These are phyloP conservation scores for Spinus olivaceus DNA, from an alignment of 2,797 vertebrate genomes.

Conservation along the genomic window DNA sequence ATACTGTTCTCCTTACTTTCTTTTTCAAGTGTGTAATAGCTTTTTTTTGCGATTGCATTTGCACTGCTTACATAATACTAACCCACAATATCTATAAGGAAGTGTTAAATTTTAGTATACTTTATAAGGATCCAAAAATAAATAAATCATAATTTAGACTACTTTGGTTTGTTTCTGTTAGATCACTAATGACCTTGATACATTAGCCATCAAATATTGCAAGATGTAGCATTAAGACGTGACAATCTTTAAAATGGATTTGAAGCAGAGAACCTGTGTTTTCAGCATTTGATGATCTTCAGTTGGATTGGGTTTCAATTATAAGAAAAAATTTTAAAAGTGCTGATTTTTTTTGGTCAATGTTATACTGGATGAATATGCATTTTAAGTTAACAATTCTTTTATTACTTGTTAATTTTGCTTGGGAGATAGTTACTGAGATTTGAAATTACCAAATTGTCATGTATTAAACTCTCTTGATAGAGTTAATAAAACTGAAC, in stretches of 20 bases:
- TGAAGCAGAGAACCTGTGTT: neutral
- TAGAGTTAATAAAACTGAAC: neutral
- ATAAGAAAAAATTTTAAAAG: neutral
- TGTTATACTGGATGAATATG: neutral
- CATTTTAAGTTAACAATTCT: neutral
- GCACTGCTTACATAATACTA: neutral
- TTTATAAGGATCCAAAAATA: neutral
- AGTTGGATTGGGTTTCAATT: neutral
- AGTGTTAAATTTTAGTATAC: neutral
- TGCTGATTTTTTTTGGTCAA: accelerated
- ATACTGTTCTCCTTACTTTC: neutral
- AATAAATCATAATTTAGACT: neutral
- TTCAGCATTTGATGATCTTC: neutral
- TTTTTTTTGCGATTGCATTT: neutral
- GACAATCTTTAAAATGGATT: neutral
- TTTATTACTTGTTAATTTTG: neutral
- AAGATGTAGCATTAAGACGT: neutral
- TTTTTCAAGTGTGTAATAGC: neutral
- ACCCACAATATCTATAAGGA: neutral
- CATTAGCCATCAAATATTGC: neutral
- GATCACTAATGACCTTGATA: neutral
- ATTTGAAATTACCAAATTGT: neutral
- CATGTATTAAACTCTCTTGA: neutral
- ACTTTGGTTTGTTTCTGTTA: neutral
- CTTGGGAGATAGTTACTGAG: neutral